Evolutionary conservation across 2,797 vertebrate genomes (phyloP), one percentile per base, ranked within the genome.

Genomic region (Carapus acus): DNA sequence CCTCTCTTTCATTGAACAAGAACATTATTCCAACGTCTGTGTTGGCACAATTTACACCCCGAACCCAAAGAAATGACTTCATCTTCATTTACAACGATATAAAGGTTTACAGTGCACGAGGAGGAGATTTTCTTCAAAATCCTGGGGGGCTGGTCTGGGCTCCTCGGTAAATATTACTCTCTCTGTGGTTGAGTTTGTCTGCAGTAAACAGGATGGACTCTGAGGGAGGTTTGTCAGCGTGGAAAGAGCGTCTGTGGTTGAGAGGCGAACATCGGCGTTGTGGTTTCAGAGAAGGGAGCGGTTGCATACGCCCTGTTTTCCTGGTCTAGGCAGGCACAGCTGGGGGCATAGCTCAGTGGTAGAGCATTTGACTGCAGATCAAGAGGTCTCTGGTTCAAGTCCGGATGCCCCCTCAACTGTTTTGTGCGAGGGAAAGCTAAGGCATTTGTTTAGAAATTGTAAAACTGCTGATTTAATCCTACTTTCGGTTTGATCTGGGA

Each of bases 321-420:
- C 8, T 54, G 41, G 49, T 50, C 9, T 13, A 5, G 13, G 41
- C 43, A 11, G 36, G 49, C 49, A 29, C 27, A 29, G 27, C 27
- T 15, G 79, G 79, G 79, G 79, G 79, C 79, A 79, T 81, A 81
- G 79, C 79, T 81, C 79, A 79, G 77, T 78, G 79, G 79, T 79
- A 79, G 79, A 77, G 79, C 79, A 77, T 79, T 81, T 78, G 79
- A 81, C 77, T 78, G 77, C 74, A 79, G 79, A 81, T 79, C 79
- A 79, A 81, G 77, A 79, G 77, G 77, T 76, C 77, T 68, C 74
- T 69, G 77, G 79, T 81, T 81, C 77, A 78, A 79, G 78, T 81
- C 79, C 77, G 68, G 70, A 73, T 79, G 77, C 73, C 73, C 77
- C 79, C 74, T 80, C 5, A n/a, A n/a, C n/a, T n/a, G n/a, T n/a